phyloP scores from a whole-genome alignment of 2,888 invertebrate genomes.

The Andrena trimmerana region DNA sequence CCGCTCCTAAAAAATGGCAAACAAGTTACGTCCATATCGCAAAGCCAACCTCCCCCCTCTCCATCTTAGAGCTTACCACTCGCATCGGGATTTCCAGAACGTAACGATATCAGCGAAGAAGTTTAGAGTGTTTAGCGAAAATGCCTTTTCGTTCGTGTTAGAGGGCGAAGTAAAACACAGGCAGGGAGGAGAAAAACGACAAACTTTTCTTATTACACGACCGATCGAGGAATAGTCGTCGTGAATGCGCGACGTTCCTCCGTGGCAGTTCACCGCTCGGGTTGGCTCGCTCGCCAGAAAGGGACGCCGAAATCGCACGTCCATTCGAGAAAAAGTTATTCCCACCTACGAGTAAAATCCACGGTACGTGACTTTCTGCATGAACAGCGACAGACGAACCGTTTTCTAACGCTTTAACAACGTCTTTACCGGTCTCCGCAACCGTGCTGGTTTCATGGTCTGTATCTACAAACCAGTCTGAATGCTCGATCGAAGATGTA shows the following conservation, averaged over 20 bases:
- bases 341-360: conserved; percentile 73
- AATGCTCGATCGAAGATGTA: conserved; percentile 5
- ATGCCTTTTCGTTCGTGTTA: conserved; percentile 21
- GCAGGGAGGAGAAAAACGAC: neutral
- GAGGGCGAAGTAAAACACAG: conserved; percentile 12
- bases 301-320: conserved; percentile 71
- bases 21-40: too few species aligned
- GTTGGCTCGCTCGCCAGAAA: conserved; percentile 54
- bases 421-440: conserved; percentile 57
- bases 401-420: conserved; percentile 67
- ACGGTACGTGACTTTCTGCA: conserved; percentile 76
- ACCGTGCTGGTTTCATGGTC: conserved; percentile 29
- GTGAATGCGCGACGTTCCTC: conserved; percentile 54
- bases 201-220: conserved; percentile 47
- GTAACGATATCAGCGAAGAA: neutral
- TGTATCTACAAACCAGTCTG: conserved; percentile 1
- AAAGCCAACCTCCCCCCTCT: too few species aligned
- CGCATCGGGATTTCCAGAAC: neutral
- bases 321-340: conserved; percentile 72
- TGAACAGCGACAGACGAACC: conserved; percentile 69
- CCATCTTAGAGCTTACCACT: neutral
- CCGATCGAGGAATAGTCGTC: conserved; percentile 50
- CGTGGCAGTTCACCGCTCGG: conserved; percentile 48
- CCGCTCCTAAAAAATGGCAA: too few species aligned
- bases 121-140: conserved; percentile 11